Conservation (phyloP, 2,113 vertebrate genomes). For the Chunga burmeisteri region DNA sequence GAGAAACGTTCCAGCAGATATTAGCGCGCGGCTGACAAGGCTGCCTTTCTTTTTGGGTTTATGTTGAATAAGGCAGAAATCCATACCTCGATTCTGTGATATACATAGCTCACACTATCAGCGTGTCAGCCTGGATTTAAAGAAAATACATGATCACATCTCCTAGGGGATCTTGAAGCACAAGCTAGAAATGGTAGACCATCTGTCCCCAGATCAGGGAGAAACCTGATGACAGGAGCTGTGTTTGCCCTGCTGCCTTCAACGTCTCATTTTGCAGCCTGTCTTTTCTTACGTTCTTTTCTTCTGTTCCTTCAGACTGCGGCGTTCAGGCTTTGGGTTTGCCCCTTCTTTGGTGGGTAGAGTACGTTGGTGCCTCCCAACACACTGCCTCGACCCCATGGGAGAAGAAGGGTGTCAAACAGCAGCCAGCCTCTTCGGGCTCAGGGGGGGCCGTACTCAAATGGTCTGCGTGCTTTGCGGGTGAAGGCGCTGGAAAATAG, state of each 20-base stretch:
- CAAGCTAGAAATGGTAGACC: neutral
- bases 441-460: neutral
- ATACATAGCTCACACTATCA: neutral
- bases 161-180: neutral
- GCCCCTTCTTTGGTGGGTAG: neutral
- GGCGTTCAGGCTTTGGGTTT: neutral
- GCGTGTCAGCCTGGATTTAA: neutral
- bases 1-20: neutral
- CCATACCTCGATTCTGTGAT: neutral
- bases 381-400: neutral
- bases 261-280: neutral
- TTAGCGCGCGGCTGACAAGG: neutral
- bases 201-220: constrained; percentile 9
- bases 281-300: neutral
- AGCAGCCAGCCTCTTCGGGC: neutral
- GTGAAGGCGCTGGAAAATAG: neutral
- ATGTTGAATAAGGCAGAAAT: neutral
- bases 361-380: neutral
- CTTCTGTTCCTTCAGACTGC: neutral
- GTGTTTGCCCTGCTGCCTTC: neutral
- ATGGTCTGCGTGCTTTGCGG: neutral
- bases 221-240: neutral
- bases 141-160: constrained; percentile 20
- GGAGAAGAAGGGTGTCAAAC: neutral
- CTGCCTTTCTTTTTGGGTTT: neutral